phyloP scores from a whole-genome alignment of 2,888 invertebrate species.

The Luperina nickerlii region DNA sequence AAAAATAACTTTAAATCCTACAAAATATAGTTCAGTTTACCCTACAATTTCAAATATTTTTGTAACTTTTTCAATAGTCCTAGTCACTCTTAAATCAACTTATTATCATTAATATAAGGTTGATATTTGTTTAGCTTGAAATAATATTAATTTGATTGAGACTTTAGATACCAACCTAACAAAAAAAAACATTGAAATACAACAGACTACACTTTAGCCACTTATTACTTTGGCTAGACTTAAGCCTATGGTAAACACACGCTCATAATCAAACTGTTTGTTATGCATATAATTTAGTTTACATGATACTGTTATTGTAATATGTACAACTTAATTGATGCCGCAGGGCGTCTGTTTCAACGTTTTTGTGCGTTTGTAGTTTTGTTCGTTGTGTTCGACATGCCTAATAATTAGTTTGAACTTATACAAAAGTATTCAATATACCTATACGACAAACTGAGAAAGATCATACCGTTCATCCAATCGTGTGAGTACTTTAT shows the following conservation, averaged over 20 bases:
- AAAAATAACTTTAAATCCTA: too few relatives aligned
- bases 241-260: not conserved
- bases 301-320: not conserved
- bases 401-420: not conserved
- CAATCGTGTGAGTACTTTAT: too few relatives aligned
- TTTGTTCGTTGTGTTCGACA: constrained; percentile 1
- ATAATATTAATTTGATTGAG: too few relatives aligned
- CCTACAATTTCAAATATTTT: too few relatives aligned
- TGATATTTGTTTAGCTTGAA: too few relatives aligned
- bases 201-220: not conserved
- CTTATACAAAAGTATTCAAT: not conserved
- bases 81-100: too few relatives aligned
- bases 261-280: not conserved
- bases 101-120: too few relatives aligned
- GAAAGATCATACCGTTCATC: not conserved
- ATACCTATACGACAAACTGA: not conserved
- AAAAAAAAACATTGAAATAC: not conserved
- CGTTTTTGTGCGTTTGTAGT: not conserved
- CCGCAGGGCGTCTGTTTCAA: not conserved
- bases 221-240: too few relatives aligned
- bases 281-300: not conserved
- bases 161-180: not conserved
- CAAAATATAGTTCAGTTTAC: too few relatives aligned
- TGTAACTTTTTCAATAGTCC: too few relatives aligned
- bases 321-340: not conserved